Base-by-base conservation (phyloP, 2,113 vertebrate species). In the Spea multiplicata region DNA sequence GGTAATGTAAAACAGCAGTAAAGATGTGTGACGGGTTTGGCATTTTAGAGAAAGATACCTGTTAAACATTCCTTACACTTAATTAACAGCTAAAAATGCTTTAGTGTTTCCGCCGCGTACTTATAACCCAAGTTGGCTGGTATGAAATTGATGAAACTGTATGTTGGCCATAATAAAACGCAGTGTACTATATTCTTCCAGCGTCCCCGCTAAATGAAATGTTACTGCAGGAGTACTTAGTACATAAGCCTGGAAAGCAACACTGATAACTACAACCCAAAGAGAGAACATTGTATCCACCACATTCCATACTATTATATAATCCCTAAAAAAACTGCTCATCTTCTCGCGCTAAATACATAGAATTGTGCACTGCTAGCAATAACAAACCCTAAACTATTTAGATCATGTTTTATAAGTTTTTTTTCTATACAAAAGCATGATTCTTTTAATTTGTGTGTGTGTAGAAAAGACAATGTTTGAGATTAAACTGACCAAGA, bases 121-220 rank as follows among this genome's bases (percentile, higher is more conserved):
- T 65, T 76, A 80, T 71, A 79, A 82, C 86, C 83, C 90, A 90
- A n/a, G 87, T 86, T 84, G 85, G 85, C 88, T 74, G 81, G 71
- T 66, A 82, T 66, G 52, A 74, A 48, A 69, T 69, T 79, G 86
- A 87, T 84, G 87, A 82, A 83, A 83, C 83, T 83, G 78, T 6
- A 83, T 88, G 86, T 65, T 81, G 81, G 74, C 81, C 72, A 81
- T 88, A 81, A 83, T 89, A 88, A 91, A 91, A 85, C 81, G n/a
- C 87, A 87, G 87, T 82, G 76, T 83, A 75, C 87, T 86, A 84
- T 84, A 87, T 87, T 83, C 81, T 81, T 69, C 14, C 75, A 76
- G n/a, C 84, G 82, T 86, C 85, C 77, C 81, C 81, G 73, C 75
- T 73, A 85, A 88, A 88, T 85, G 86, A 88, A 86, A 84, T 7